These are phyloP conservation scores for Rhabdomys dilectus DNA, from an alignment of 2,113 vertebrate genomes.

Conservation along the genomic window DNA sequence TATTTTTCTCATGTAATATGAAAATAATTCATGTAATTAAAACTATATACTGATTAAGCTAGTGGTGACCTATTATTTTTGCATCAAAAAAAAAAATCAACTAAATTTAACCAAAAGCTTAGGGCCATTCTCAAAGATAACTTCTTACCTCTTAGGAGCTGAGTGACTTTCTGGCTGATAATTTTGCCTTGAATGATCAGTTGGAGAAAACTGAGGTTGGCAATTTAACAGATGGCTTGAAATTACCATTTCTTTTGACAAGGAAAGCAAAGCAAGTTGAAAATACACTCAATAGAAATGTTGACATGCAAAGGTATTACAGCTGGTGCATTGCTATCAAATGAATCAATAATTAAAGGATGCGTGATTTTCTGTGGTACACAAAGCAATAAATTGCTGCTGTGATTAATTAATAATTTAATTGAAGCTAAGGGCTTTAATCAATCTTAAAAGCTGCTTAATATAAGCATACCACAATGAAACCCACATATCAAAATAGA, in stretches of 20 bases:
- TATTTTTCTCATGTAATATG: not conserved
- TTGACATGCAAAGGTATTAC: slow-evolving; percentile 71
- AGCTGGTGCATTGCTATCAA: slow-evolving; percentile 12
- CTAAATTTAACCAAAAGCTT: not conserved
- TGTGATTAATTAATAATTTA: slow-evolving; percentile 83
- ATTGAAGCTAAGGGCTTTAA: slow-evolving; percentile 73
- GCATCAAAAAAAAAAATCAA: not conserved
- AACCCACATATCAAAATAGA: slow-evolving; percentile 21
- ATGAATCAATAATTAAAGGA: slow-evolving; percentile 84
- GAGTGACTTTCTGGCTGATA: not conserved
- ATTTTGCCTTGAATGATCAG: slow-evolving; percentile 38
- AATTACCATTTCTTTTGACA: slow-evolving; percentile 67
- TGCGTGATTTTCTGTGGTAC: slow-evolving; percentile 81
- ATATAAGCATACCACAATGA: slow-evolving; percentile 66
- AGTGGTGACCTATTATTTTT: slow-evolving; percentile 17
- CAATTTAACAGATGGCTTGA: slow-evolving; percentile 57
- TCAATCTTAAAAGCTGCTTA: slow-evolving; percentile 76
- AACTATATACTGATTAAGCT: not conserved
- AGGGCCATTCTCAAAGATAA: not conserved
- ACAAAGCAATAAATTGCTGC: slow-evolving; percentile 82
- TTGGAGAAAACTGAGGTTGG: slow-evolving; percentile 49
- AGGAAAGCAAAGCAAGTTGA: slow-evolving; percentile 61
- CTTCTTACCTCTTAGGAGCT: not conserved
- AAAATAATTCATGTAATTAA: slow-evolving; percentile 33
- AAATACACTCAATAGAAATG: slow-evolving; percentile 82